Evolutionary conservation across 2,113 vertebrate species (phyloP).

Genomic region (Neofelis nebulosa): DNA sequence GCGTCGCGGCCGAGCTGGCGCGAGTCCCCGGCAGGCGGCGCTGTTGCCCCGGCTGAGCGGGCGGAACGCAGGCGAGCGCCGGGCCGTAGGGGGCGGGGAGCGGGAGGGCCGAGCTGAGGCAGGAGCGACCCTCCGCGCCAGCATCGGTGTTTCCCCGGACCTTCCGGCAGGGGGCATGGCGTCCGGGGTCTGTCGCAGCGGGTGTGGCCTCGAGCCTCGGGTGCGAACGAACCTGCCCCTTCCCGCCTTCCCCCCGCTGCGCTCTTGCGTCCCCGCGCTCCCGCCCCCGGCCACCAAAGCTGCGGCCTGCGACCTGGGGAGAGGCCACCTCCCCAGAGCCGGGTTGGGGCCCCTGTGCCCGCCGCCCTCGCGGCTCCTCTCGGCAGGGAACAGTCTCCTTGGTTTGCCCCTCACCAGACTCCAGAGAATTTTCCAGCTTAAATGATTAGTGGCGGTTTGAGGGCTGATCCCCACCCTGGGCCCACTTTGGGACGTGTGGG

Average conservation of each 20-base stretch:
- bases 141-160: too few relatives aligned
- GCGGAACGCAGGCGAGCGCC: accelerated
- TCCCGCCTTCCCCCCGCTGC: too few relatives aligned
- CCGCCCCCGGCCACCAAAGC: not conserved
- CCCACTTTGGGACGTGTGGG: not conserved
- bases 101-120: too few relatives aligned
- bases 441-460: not conserved
- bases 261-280: accelerated
- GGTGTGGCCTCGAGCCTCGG: too few relatives aligned
- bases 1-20: too few relatives aligned
- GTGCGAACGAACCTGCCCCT: not conserved
- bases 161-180: too few relatives aligned
- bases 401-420: not conserved
- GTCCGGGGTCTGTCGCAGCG: not conserved
- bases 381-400: not conserved
- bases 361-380: not conserved
- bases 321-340: not conserved
- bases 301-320: too few relatives aligned
- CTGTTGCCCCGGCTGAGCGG: not conserved
- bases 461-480: not conserved
- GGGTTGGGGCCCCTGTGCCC: not conserved
- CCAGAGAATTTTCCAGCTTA: not conserved
- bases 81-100: accelerated
- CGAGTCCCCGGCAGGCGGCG: slow-evolving; percentile 34
- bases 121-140: not conserved